Percentiles rank a stretch among this genome's conserved stretches.
phyloP scores from a whole-genome alignment of 1,140 invertebrate genomes.

The Nasonia giraulti region DNA sequence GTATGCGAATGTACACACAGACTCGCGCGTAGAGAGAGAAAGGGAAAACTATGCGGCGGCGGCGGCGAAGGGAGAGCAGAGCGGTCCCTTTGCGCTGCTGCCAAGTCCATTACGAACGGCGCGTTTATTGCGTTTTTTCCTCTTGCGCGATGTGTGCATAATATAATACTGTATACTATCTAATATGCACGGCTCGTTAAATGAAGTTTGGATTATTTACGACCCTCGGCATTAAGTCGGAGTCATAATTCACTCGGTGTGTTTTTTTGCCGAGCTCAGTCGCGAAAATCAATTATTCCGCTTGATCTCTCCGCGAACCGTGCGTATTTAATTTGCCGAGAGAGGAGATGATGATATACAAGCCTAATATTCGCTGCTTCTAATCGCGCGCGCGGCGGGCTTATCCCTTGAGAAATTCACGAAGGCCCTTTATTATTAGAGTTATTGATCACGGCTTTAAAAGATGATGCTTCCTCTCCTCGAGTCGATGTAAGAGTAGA shows the following conservation, averaged over 20 bases:
- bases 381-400: not conserved
- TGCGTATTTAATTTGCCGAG: slow-evolving; percentile 7
- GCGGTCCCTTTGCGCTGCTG: slow-evolving; percentile 37
- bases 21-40: not conserved
- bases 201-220: slow-evolving; percentile 44
- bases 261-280: not conserved
- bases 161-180: slow-evolving; percentile 26
- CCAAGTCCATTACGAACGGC: slow-evolving; percentile 39
- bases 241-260: not conserved
- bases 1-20: not conserved
- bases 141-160: not conserved
- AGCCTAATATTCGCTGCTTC: not conserved
- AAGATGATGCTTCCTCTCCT: not conserved
- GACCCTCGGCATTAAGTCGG: not conserved
- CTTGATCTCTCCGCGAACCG: slow-evolving; percentile 1
- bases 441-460: not conserved
- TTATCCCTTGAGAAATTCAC: not conserved
- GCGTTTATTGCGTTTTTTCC: slow-evolving; percentile 41
- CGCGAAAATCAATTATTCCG: slow-evolving; percentile 8
- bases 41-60: slow-evolving; percentile 14
- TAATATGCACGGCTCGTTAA: slow-evolving; percentile 33
- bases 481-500: not conserved
- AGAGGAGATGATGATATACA: not conserved
- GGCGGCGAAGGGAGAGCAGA: slow-evolving; percentile 12
- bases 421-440: not conserved